Percentiles rank a stretch among this genome's conserved stretches.
Evolutionary conservation across 1,140 invertebrate species (phyloP).

Genomic region (Conus betulinus): DNA sequence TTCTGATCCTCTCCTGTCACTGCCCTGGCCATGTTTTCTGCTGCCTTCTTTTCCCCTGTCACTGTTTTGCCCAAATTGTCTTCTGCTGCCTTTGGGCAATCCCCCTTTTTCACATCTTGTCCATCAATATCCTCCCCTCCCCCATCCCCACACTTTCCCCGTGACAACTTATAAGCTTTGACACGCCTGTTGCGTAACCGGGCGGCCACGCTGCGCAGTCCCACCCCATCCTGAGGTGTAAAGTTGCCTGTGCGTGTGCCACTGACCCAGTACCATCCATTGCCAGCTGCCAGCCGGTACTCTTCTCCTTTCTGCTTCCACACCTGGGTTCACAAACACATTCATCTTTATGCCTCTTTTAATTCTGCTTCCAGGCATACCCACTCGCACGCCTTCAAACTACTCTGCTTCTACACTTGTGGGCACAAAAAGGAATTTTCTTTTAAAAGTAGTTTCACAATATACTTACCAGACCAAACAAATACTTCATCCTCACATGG

Average conservation of each 20-base stretch:
- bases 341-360: background rate
- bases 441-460: no score
- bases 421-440: no score
- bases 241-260: conserved; percentile 47
- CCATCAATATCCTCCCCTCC: conserved; percentile 31
- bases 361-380: no score
- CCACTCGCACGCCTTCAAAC: no score
- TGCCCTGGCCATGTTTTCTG: conserved; percentile 24
- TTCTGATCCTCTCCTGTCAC: conserved; percentile 33
- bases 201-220: conserved; percentile 65
- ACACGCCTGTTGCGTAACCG: conserved; percentile 54
- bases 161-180: conserved; percentile 47
- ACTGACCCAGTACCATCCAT: conserved; percentile 96
- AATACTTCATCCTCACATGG: no score
- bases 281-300: conserved; percentile 94
- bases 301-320: conserved; percentile 99
- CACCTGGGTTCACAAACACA: conserved; percentile 57
- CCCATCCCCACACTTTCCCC: conserved; percentile 6
- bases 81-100: conserved; percentile 23
- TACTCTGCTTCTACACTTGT: no score
- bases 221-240: conserved; percentile 65
- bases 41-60: conserved; percentile 2
- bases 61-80: background rate
- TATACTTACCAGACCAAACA: no score
- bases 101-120: background rate